Evolutionary conservation across 2,888 invertebrate genomes (phyloP).

Genomic region (Anoplius nigerrimus): DNA sequence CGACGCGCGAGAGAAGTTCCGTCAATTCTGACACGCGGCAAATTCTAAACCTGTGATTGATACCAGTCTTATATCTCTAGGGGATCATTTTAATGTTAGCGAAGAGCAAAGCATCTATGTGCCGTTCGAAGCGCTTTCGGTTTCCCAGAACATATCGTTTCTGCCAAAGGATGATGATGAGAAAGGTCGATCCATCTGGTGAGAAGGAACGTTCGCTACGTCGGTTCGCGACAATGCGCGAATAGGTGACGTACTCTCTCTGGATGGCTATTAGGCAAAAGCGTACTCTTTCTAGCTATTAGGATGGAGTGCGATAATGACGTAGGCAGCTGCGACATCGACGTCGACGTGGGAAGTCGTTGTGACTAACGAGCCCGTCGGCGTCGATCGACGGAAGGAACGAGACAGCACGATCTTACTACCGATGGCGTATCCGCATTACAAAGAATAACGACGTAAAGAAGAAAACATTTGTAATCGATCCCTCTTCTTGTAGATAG

Average conservation of each 20-base stretch:
- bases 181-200: too few relatives aligned
- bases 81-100: conserved; percentile 2
- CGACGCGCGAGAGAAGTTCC: conserved; percentile 4
- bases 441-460: not conserved
- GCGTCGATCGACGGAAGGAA: not conserved
- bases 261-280: conserved; percentile 16
- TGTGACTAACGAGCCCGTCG: too few relatives aligned
- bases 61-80: conserved; percentile 11
- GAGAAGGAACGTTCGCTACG: too few relatives aligned
- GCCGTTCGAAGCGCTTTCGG: too few relatives aligned
- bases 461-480: conserved; percentile 31
- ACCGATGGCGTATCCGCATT: too few relatives aligned
- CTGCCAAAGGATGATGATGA: too few relatives aligned
- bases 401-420: not conserved
- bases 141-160: conserved; percentile 8
- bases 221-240: not conserved
- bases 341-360: not conserved
- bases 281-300: conserved; percentile 15
- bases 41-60: conserved; percentile 39
- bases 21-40: conserved; percentile 33
- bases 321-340: conserved; percentile 6
- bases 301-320: conserved; percentile 13
- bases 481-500: conserved; percentile 30
- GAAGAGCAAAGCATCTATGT: too few relatives aligned
- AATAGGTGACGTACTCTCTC: not conserved